These are phyloP conservation scores for Sanderia malayensis DNA, from an alignment of 30 jellyfish, hydroid and myxozoan species.

Conservation along the genomic window DNA sequence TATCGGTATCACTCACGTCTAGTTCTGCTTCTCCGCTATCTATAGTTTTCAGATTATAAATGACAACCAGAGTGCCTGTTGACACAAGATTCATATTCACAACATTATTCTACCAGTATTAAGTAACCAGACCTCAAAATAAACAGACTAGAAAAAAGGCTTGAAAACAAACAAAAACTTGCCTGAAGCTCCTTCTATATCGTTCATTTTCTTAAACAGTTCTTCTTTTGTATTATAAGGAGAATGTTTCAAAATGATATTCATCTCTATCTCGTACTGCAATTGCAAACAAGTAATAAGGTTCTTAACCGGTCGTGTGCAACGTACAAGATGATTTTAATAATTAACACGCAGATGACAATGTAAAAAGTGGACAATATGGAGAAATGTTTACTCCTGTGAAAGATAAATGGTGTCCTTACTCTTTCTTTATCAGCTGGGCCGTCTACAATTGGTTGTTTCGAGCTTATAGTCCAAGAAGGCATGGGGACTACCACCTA, in stretches of 20 bases:
- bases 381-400: no score
- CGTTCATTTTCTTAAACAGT: conserved; percentile 59
- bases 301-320: no score
- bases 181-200: conserved; percentile 68
- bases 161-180: no score
- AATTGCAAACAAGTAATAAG: conserved; percentile 13
- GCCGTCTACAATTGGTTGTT: conserved; percentile 56
- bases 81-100: no score
- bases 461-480: conserved; percentile 78
- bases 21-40: conserved; percentile 85
- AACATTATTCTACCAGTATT: no score
- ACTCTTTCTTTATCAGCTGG: conserved; percentile 70
- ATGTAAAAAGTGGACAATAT: no score
- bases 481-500: conserved; percentile 99
- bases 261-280: conserved; percentile 89
- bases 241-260: conserved; percentile 77
- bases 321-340: no score
- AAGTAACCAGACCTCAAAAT: no score
- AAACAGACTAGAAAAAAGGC: no score
- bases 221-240: conserved; percentile 74
- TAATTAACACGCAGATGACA: no score
- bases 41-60: conserved; percentile 69
- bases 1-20: no score
- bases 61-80: conserved; percentile 80
- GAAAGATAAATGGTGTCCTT: no score